Base-by-base conservation (phyloP, 2,797 vertebrate genomes). In the Melanotaenia nigrans region DNA sequence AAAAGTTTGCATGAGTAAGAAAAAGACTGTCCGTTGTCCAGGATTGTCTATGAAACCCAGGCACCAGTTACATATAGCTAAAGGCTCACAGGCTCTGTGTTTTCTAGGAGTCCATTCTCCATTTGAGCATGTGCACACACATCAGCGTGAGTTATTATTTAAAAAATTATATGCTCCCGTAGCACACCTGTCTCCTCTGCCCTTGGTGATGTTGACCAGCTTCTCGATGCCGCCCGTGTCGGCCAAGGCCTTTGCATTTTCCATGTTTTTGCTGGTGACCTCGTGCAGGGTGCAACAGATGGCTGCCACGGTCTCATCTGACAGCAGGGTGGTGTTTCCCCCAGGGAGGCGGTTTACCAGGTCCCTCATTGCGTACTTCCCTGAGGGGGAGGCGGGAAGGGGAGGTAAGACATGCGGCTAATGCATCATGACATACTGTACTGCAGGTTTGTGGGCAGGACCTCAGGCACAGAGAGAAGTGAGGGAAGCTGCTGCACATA, bases 231-330 rank as follows among this genome's bases (percentile, higher is more conserved):
- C 98, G 0, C 97, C 97, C 0, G 97, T 96, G 81, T 99, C 97
- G 0, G 97, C 97, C 71, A 99, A 90, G 16, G 98, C 97, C 81
- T 99, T 99, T 76, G 98, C 98, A 0, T 99, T 99, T 89, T 99
- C 97, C 97, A 99, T 99, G 93, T 99, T 99, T 82, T 97, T 98
- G 88, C 96, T 99, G 63, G 96, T 98, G 92, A 99, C 97, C 93
- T 99, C 97, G 0, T 99, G 96, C 89, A 99, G 90, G 16, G 98
- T 98, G 61, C 97, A 99, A 93, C 97, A 99, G 93, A 99, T 96
- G 1, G 97, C 96, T 0, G 97, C 97, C 82, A 97, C 95, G 0
- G 97, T 99, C 89, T 99, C 97, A 1, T 99, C 98, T 0, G 97
- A 97, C 83, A 98, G 88, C 71, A 96, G 87, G 69, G 92, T 95